Conservation (phyloP, 1,140 invertebrate species). For the Conus ventricosus region DNA sequence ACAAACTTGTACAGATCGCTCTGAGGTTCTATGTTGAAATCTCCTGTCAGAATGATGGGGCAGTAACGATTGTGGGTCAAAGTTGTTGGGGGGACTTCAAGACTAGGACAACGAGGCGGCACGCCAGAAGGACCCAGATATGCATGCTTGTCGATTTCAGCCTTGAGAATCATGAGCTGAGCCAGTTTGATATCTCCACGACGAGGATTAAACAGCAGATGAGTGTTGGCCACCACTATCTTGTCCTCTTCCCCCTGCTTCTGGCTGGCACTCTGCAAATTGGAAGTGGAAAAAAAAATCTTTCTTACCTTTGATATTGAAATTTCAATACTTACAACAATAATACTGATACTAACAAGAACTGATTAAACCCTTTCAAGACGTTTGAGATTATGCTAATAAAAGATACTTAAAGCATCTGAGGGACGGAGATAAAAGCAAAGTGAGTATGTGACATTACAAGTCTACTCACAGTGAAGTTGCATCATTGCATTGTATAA, state of each 20-base stretch:
- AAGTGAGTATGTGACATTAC: too few species aligned
- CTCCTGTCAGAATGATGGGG: conserved; percentile 90
- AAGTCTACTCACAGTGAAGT: too few species aligned
- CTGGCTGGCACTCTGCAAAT: not conserved
- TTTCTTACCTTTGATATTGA: too few species aligned
- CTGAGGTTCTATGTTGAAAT: conserved; percentile 88
- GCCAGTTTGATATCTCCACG: conserved; percentile 91
- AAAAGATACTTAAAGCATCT: too few species aligned
- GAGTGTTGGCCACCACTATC: conserved; percentile 91
- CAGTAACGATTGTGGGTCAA: conserved; percentile 74
- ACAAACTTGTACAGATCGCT: conserved; percentile 85
- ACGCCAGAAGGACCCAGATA: conserved; percentile 29
- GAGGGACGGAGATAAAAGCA: too few species aligned
- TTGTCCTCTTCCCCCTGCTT: conserved; percentile 30
- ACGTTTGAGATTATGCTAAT: too few species aligned
- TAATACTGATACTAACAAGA: too few species aligned
- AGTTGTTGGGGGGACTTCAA: not conserved
- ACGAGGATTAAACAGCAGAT: conserved; percentile 94
- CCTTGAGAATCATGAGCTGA: conserved; percentile 85
- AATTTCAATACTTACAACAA: too few species aligned
- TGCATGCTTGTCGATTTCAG: conserved; percentile 82
- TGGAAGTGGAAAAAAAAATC: not conserved
- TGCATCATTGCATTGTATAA: too few species aligned
- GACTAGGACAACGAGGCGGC: not conserved
- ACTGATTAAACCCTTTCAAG: too few species aligned